These are phyloP conservation scores for Enteromius trimaculatus DNA, from an alignment of 2,797 vertebrate genomes.

Conservation along the genomic window DNA sequence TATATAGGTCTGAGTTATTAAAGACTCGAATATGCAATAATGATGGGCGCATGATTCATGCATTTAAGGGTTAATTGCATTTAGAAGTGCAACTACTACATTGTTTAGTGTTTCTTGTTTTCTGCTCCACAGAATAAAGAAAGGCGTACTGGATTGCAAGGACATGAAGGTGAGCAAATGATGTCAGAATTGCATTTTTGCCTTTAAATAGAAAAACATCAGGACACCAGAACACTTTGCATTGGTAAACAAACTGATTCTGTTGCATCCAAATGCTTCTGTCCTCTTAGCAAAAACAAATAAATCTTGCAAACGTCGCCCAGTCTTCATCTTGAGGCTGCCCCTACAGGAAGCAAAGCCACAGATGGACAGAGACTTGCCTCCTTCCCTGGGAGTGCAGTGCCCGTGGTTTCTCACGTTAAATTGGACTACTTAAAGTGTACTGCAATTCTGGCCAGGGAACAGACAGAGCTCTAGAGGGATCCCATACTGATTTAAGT, in stretches of 20 bases:
- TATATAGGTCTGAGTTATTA: too few relatives aligned
- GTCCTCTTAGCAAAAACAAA: conserved; percentile 47
- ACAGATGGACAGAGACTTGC: conserved; percentile 64
- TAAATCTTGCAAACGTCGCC: conserved; percentile 44
- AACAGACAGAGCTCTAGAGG: conserved; percentile 74
- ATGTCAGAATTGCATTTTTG: not conserved
- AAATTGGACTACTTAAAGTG: conserved; percentile 80
- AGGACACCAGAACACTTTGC: conserved; percentile 40
- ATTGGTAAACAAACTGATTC: conserved; percentile 40
- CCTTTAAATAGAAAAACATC: conserved; percentile 22
- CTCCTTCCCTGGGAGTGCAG: conserved; percentile 50
- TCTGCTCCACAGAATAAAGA: not conserved
- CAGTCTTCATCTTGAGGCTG: conserved; percentile 41
- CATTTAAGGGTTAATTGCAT: not conserved
- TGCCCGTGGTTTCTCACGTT: conserved; percentile 77
- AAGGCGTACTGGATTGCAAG: not conserved
- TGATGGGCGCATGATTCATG: too few relatives aligned
- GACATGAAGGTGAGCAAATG: not conserved
- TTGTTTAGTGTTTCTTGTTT: not conserved
- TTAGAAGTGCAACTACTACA: not conserved
- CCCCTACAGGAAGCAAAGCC: conserved; percentile 57
- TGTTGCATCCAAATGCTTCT: not conserved
- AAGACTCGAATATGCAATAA: too few relatives aligned
- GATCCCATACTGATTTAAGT: conserved; percentile 76
- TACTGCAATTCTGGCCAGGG: conserved; percentile 61